Evolutionary conservation across 2,888 invertebrate species (phyloP).

Genomic region (Caenorhabditis sulstoni): DNA sequence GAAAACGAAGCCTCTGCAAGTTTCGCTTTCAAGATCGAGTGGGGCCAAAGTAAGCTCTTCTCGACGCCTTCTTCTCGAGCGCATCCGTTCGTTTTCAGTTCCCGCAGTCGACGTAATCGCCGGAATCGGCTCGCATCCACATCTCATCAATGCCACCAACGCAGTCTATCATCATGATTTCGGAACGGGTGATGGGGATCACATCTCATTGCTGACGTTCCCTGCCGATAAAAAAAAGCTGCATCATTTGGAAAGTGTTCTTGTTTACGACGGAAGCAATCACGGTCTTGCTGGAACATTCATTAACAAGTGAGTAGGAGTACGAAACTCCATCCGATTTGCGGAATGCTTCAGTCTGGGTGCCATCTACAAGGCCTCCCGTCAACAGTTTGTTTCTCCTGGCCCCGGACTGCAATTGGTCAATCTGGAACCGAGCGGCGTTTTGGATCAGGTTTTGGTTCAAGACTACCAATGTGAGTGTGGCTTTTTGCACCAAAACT

Average conservation of each 20-base stretch:
- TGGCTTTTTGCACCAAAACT: too few relatives aligned
- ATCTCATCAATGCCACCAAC: slow-evolving; percentile 7
- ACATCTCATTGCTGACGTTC: slow-evolving; percentile 3
- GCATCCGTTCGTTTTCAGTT: too few relatives aligned
- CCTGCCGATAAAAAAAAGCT: slow-evolving; percentile 7
- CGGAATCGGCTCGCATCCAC: too few relatives aligned
- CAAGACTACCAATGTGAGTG: too few relatives aligned
- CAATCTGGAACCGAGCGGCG: slow-evolving; percentile 3
- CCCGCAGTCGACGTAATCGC: too few relatives aligned
- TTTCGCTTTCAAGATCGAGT: slow-evolving; percentile 30
- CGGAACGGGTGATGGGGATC: not conserved
- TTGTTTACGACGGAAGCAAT: not conserved
- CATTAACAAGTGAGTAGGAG: too few relatives aligned
- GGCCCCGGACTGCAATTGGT: not conserved
- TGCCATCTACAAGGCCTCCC: not conserved
- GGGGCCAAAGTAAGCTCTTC: slow-evolving; percentile 12
- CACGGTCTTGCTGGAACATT: too few relatives aligned
- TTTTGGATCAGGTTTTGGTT: too few relatives aligned
- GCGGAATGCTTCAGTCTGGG: too few relatives aligned
- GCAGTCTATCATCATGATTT: not conserved
- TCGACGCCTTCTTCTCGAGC: too few relatives aligned
- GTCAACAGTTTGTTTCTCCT: not conserved
- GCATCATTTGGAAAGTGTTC: slow-evolving; percentile 12
- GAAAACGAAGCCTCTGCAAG: slow-evolving; percentile 5
- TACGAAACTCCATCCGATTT: too few relatives aligned